A percentile compares a stretch with the other conserved stretches of the same genome.
These are phyloP conservation scores for Pachydiplax longipennis DNA, from an alignment of 2,888 invertebrate species.

Conservation along the genomic window DNA sequence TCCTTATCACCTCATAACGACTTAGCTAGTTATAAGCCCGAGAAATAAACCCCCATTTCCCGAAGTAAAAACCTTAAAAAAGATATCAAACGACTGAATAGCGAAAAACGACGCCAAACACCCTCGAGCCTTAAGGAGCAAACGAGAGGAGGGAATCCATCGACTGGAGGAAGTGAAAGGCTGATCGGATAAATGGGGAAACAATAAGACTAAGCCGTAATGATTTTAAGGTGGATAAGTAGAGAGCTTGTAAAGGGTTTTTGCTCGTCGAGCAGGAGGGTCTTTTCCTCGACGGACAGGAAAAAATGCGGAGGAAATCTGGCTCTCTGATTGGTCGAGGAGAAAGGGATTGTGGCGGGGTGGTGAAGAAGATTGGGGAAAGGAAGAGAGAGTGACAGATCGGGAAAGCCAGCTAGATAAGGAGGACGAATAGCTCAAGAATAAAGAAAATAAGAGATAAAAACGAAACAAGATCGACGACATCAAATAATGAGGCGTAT, in stretches of 20 bases:
- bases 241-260: neutral
- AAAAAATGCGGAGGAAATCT: neutral
- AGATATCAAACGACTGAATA: too few relatives aligned
- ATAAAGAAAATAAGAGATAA: neutral
- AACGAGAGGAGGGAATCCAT: too few relatives aligned
- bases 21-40: too few relatives aligned
- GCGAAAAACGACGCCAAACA: too few relatives aligned
- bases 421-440: neutral
- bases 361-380: neutral
- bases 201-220: neutral
- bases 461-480: neutral
- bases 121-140: too few relatives aligned
- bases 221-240: neutral
- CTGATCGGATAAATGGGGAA: neutral
- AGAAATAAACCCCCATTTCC: too few relatives aligned
- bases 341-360: neutral
- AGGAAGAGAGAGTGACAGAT: neutral
- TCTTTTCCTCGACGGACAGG: neutral
- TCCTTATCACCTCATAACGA: too few relatives aligned
- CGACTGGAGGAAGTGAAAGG: neutral
- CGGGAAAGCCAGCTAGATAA: neutral
- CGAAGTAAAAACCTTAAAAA: too few relatives aligned
- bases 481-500: neutral
- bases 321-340: neutral
- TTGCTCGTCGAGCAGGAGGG: neutral